Evolutionary conservation across 2,797 vertebrate genomes (phyloP).

Genomic region (Chlorospingus flavigularis): DNA sequence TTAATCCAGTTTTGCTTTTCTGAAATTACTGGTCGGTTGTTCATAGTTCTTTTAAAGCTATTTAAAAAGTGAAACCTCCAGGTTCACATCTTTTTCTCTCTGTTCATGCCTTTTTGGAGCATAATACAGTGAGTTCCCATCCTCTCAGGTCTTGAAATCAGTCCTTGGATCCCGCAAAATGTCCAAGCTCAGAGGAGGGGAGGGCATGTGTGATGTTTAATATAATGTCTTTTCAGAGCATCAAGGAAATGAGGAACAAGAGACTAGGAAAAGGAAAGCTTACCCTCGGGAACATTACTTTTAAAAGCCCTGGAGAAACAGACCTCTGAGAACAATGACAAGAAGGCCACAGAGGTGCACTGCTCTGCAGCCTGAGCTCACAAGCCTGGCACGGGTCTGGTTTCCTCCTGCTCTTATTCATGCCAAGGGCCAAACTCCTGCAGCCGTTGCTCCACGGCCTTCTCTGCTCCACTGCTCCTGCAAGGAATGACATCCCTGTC

Average conservation of each 20-base stretch:
- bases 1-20: neutral
- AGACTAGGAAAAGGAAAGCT: neutral
- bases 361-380: neutral
- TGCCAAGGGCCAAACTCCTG: neutral
- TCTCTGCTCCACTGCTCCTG: neutral
- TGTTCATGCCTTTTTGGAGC: neutral
- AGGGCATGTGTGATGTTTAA: neutral
- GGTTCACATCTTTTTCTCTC: neutral
- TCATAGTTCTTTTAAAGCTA: neutral
- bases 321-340: neutral
- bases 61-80: neutral
- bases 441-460: neutral
- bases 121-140: neutral
- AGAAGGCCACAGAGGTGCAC: neutral
- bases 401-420: neutral
- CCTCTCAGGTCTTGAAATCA: neutral
- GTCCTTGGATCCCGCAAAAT: neutral
- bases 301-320: neutral
- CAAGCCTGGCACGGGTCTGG: fast-evolving
- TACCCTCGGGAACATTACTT: neutral
- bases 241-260: neutral
- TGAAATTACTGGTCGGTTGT: neutral
- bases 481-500: neutral
- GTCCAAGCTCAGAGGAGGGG: neutral
- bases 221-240: neutral